Evolutionary conservation across 2,797 vertebrate genomes (phyloP).

Genomic region (Nasua narica): DNA sequence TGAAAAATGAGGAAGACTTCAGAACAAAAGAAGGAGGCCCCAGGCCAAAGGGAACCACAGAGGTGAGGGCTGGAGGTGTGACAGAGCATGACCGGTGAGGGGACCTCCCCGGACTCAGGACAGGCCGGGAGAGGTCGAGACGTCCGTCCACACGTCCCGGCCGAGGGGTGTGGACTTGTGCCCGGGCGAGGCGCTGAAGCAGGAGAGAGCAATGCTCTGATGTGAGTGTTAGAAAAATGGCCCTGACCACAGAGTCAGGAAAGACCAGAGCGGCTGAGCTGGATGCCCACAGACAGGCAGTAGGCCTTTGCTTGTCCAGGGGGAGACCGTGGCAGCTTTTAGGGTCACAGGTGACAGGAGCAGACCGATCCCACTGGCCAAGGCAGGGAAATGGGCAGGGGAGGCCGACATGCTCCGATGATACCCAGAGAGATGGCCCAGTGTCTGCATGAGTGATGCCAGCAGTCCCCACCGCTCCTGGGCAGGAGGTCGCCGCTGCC

Average conservation of each 20-base stretch:
- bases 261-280: not conserved
- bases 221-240: not conserved
- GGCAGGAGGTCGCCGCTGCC: not conserved
- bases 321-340: not conserved
- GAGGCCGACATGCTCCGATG: not conserved
- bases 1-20: not conserved
- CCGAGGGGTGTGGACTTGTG: not conserved
- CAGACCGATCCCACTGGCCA: not conserved
- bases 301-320: not conserved
- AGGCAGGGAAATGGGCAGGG: not conserved
- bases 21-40: not conserved
- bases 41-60: fast-evolving
- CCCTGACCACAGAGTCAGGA: not conserved
- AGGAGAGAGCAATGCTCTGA: not conserved
- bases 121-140: not conserved
- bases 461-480: not conserved
- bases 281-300: not conserved
- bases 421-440: not conserved
- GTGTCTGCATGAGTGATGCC: not conserved
- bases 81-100: not conserved
- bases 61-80: not conserved
- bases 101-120: not conserved
- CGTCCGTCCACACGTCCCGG: fast-evolving
- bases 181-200: not conserved
- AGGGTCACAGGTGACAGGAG: not conserved